phyloP scores from a whole-genome alignment of 2,888 invertebrate species.

The Ennomos erosarius region DNA sequence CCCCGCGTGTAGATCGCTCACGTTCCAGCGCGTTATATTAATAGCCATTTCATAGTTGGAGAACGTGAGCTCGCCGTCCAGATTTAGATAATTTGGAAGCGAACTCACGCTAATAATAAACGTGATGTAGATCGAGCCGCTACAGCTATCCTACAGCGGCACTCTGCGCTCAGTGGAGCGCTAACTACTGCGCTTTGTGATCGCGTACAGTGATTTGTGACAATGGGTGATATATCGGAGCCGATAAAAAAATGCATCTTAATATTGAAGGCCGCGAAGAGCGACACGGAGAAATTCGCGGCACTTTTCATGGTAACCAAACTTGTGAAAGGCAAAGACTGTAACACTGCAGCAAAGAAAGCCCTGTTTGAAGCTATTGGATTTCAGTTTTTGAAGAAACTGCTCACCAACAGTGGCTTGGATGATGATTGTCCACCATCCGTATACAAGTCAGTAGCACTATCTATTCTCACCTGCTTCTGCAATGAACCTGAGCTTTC shows the following conservation, averaged over 20 bases:
- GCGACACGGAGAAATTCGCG: constrained; percentile 96
- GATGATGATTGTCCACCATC: constrained; percentile 95
- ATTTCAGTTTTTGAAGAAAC: constrained; percentile 92
- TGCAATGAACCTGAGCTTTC: constrained; percentile 92
- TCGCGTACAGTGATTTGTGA: constrained; percentile 70
- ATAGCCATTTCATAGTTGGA: constrained; percentile 83
- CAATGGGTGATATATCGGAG: constrained; percentile 88
- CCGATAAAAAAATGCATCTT: constrained; percentile 93
- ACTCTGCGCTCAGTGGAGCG: constrained; percentile 76
- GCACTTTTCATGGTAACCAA: constrained; percentile 97
- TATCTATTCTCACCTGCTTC: constrained; percentile 94
- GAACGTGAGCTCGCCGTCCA: constrained; percentile 84
- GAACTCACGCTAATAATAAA: constrained; percentile 82
- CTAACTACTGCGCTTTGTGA: constrained; percentile 76
- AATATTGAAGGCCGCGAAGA: constrained; percentile 91
- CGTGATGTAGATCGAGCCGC: constrained; percentile 80
- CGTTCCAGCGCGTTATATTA: constrained; percentile 81
- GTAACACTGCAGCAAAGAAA: constrained; percentile 90
- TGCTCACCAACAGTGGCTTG: constrained; percentile 90
- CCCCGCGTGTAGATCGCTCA: constrained; percentile 71
- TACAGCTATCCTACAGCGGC: constrained; percentile 69
- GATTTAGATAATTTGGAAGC: constrained; percentile 86
- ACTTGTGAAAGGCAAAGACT: constrained; percentile 93
- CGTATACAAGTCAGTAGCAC: constrained; percentile 95
- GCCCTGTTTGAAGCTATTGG: constrained; percentile 96